Evolutionary conservation across 37 sponge, comb jelly and placozoan species (phyloP).

Genomic region (Eunapius fragilis): DNA sequence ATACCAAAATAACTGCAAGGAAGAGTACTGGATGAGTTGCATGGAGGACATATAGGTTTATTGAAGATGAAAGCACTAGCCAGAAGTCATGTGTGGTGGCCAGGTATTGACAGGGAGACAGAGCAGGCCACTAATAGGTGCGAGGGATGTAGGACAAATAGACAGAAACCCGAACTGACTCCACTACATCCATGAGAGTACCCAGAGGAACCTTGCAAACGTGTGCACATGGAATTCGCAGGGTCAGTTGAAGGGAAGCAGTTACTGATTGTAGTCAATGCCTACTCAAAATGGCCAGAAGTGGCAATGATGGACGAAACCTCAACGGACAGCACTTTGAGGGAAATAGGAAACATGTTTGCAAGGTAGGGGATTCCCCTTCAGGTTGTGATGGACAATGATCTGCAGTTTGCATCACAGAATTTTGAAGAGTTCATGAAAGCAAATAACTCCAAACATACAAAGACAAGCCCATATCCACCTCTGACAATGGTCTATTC

Average conservation of each 20-base stretch:
- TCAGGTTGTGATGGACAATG: constrained; percentile 46
- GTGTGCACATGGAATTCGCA: constrained; percentile 34
- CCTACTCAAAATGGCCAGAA: constrained; percentile 21
- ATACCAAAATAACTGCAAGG: constrained; percentile 16
- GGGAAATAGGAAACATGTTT: constrained; percentile 27
- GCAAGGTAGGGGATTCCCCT: constrained; percentile 40
- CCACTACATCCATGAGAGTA: constrained; percentile 37
- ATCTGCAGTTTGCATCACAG: constrained; percentile 43
- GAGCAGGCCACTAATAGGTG: not conserved
- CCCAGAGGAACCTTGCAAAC: constrained; percentile 27
- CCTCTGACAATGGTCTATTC: too few species aligned
- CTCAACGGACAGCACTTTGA: constrained; percentile 32
- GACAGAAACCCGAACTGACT: not conserved
- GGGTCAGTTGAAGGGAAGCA: not conserved
- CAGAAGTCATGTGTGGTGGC: constrained; percentile 49
- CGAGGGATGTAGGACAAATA: not conserved
- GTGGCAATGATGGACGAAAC: too few species aligned
- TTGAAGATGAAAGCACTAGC: constrained; percentile 47
- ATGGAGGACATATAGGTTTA: constrained; percentile 33
- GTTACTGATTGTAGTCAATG: constrained; percentile 28
- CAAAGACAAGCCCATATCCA: constrained; percentile 9
- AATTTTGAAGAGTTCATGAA: constrained; percentile 18
- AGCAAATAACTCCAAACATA: constrained; percentile 27
- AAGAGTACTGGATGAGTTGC: constrained; percentile 44
- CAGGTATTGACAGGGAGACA: constrained; percentile 22